Percentiles rank a stretch among this genome's conserved stretches.
Conservation (phyloP, 1,140 invertebrate genomes). For the Thrips palmi region DNA sequence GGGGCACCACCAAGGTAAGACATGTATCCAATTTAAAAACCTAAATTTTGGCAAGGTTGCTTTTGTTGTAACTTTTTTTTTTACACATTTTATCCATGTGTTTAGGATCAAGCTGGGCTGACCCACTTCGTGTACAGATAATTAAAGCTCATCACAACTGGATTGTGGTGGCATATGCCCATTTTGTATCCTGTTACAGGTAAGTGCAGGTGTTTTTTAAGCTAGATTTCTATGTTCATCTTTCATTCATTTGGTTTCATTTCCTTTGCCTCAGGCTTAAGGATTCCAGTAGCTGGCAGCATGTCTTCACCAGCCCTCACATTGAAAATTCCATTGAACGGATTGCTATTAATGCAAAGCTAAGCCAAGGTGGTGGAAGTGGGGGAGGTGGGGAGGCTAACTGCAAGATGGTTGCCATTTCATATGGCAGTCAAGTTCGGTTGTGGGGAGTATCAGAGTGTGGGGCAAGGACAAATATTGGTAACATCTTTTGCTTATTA, state of each 20-base stretch:
- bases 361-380: conserved; percentile 36
- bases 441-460: conserved; percentile 80
- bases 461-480: conserved; percentile 56
- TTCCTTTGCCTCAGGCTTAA: conserved; percentile 46
- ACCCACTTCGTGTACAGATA: conserved; percentile 76
- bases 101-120: conserved; percentile 48
- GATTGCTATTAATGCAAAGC: conserved; percentile 88
- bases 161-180: conserved; percentile 90
- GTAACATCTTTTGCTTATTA: conserved; percentile 22
- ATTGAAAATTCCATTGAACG: conserved; percentile 79
- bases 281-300: conserved; percentile 90
- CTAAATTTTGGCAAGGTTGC: background rate
- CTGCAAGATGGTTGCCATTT: conserved; percentile 73
- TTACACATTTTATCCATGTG: too few relatives aligned
- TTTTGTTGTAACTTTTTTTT: conserved; percentile 3
- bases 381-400: conserved; percentile 24
- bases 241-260: background rate
- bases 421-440: conserved; percentile 64
- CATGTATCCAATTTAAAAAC: conserved; percentile 4
- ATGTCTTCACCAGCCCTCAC: conserved; percentile 82
- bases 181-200: conserved; percentile 90
- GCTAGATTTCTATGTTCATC: conserved; percentile 6
- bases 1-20: conserved; percentile 32
- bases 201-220: conserved; percentile 21
- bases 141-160: conserved; percentile 96